A percentile compares a stretch with the other conserved stretches of the same genome.
Conservation (phyloP, 2,797 vertebrate species). For the Bovichtus diacanthus region DNA sequence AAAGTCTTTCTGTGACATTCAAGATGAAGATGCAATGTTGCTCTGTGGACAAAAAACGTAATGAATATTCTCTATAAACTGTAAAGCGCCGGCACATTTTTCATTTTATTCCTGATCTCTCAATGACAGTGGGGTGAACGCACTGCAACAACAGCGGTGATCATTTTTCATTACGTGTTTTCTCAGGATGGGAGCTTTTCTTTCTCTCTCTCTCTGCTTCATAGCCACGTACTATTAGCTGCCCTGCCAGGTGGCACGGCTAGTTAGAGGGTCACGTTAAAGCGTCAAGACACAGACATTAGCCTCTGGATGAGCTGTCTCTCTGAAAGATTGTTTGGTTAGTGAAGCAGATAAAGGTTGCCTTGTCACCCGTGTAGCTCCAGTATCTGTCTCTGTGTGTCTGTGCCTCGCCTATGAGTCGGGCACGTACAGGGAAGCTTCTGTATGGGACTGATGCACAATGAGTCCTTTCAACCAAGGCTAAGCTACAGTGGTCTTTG, state of each 20-base stretch:
- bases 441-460: conserved; percentile 71
- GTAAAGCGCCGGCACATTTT: background rate
- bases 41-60: background rate
- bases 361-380: conserved; percentile 67
- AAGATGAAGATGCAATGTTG: background rate
- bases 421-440: conserved; percentile 63
- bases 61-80: background rate
- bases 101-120: background rate
- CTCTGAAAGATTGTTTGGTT: conserved; percentile 54
- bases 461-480: conserved; percentile 68
- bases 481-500: conserved; percentile 37
- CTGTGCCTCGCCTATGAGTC: conserved; percentile 48
- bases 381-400: conserved; percentile 48
- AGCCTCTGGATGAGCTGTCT: conserved; percentile 53
- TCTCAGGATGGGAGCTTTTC: background rate
- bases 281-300: conserved; percentile 39
- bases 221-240: conserved; percentile 25
- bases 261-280: conserved; percentile 41
- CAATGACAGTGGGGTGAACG: background rate
- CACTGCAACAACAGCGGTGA: background rate
- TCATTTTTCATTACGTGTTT: background rate
- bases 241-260: conserved; percentile 44
- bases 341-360: conserved; percentile 71
- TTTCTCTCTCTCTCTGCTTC: conserved; percentile 7
- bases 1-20: conserved; percentile 16